Evolutionary conservation across 2,113 vertebrate species (phyloP), one percentile per base, ranked within the genome.

Genomic region (Helogale parvula): DNA sequence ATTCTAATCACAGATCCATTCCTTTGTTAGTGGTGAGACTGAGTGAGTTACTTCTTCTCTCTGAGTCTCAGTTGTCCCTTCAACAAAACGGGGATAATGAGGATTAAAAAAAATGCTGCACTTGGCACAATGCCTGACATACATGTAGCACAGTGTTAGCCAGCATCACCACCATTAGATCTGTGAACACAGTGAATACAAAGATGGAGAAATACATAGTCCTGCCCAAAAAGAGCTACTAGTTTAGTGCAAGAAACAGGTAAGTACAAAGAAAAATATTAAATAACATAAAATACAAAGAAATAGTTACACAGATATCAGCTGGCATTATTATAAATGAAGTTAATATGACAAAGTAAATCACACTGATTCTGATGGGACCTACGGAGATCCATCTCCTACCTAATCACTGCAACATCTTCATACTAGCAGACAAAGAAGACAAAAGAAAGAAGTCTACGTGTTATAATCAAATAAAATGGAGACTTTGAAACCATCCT

Each of bases 261-360:
- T 85, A 15, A 52, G 31, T 38, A 94, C 86, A 81, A 94, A 72
- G 21, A 74, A 87, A 93, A 88, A 60, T 23, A 63, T 90, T 80
- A 79, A 93, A 52, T 88, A 76, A 83, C 15, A 54, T 57, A 96
- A 95, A 97, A 89, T 92, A 81, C 21, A 86, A 90, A 94, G 35
- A 80, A 85, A 94, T 35, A 96, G 89, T 85, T 83, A 86, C 17
- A 16, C 41, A 90, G 85, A 27, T 66, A 90, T 71, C 41, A 60
- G 52, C 52, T 87, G 57, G 91, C 41, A 96, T 65, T 94, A 80
- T 88, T 84, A 77, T 21, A 83, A 41, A 93, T 81, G 19, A 96
- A 95, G 29, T 77, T 95, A 92, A 88, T 83, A 90, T 68, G 31
- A 95, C 69, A 94, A 96, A 93, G 38, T 77, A 96, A 87, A 63